phyloP scores from a whole-genome alignment of 2,888 invertebrate genomes.

The Erynnis tages region DNA sequence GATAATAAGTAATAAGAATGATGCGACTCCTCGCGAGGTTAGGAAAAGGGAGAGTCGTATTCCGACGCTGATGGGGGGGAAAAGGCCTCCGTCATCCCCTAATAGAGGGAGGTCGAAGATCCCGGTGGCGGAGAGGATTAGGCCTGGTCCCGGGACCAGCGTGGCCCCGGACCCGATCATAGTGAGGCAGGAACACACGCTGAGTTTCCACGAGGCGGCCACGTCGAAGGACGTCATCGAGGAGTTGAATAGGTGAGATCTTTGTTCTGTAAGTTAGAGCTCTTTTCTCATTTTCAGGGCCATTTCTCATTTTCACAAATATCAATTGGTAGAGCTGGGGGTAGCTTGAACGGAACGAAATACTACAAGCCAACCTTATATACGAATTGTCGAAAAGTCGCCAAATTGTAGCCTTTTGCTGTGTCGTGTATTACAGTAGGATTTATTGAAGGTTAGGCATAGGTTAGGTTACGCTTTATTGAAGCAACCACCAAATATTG shows the following conservation, averaged over 20 bases:
- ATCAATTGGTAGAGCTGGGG: too few species aligned
- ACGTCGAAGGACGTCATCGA: constrained; percentile 90
- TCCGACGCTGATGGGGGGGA: constrained; percentile 75
- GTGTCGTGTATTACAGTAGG: too few species aligned
- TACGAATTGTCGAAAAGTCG: too few species aligned
- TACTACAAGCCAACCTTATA: too few species aligned
- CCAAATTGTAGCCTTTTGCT: too few species aligned
- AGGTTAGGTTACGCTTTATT: too few species aligned
- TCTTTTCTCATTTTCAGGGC: too few species aligned
- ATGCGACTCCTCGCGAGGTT: constrained; percentile 57
- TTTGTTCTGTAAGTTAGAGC: too few species aligned
- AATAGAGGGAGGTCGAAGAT: constrained; percentile 65
- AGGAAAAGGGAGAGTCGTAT: constrained; percentile 76
- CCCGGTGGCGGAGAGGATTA: constrained; percentile 59
- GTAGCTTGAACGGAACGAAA: too few species aligned
- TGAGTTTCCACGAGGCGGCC: constrained; percentile 87
- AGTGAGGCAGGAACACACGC: constrained; percentile 79
- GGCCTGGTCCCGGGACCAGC: constrained; percentile 43
- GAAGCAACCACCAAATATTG: too few species aligned
- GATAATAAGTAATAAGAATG: constrained; percentile 83
- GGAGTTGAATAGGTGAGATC: constrained; percentile 82
- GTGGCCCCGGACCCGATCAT: constrained; percentile 61
- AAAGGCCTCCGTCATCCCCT: constrained; percentile 73
- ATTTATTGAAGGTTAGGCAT: too few species aligned
- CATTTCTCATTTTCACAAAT: too few species aligned